A percentile compares a stretch with the other conserved stretches of the same genome.
These are phyloP conservation scores for Aleadryas rufinucha DNA, from an alignment of 2,113 vertebrate genomes.

Conservation along the genomic window DNA sequence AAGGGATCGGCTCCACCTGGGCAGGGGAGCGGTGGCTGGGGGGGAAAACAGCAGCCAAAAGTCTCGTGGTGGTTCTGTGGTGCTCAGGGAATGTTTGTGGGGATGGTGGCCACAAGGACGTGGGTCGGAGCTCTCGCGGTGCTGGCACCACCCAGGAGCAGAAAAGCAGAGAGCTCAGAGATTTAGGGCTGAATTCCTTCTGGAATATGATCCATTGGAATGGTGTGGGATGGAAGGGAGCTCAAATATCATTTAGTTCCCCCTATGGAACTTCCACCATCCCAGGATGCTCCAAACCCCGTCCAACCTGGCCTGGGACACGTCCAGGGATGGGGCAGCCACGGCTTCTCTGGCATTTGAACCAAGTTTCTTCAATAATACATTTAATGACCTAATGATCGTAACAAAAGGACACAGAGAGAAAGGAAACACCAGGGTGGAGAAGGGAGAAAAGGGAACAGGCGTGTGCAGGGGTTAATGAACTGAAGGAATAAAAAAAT, in stretches of 20 bases:
- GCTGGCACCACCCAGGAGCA: neutral
- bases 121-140: neutral
- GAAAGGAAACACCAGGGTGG: neutral
- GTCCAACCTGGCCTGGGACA: rapidly evolving
- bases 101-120: neutral
- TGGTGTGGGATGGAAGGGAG: neutral
- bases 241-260: neutral
- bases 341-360: neutral
- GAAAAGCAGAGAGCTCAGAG: neutral
- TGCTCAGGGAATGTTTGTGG: neutral
- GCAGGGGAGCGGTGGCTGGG: neutral
- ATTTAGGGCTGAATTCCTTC: neutral
- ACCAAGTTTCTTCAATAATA: neutral
- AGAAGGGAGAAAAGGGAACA: neutral
- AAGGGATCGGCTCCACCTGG: neutral
- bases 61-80: rapidly evolving
- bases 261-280: neutral
- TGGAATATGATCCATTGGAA: neutral
- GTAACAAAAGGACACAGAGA: neutral
- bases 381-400: neutral
- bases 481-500: neutral
- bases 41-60: neutral
- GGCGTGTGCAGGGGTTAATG: neutral
- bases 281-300: neutral
- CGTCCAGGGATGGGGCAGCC: neutral